These are phyloP conservation scores for Chelonus insularis DNA, from an alignment of 1,140 invertebrate species.

Conservation along the genomic window DNA sequence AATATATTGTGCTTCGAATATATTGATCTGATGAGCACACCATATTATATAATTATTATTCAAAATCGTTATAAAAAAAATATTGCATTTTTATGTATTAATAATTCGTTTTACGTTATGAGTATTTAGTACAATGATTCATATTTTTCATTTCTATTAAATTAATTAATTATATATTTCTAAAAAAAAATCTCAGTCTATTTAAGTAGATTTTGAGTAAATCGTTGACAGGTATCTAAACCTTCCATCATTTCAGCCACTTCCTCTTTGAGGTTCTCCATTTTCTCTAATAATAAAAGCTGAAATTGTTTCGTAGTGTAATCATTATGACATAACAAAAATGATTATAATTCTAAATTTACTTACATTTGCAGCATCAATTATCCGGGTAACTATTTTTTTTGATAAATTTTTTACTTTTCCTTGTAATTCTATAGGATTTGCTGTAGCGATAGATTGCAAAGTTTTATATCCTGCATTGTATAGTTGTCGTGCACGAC, in stretches of 20 bases:
- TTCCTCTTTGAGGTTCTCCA: slow-evolving; percentile 79
- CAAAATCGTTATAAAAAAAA: background rate
- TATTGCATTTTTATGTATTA: background rate
- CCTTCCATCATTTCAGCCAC: slow-evolving; percentile 72
- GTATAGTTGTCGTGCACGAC: slow-evolving; percentile 80
- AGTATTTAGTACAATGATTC: too few relatives aligned
- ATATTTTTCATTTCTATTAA: too few relatives aligned
- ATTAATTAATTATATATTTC: too few relatives aligned
- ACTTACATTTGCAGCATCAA: slow-evolving; percentile 80
- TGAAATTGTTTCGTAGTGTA: slow-evolving; percentile 55
- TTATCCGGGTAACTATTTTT: slow-evolving; percentile 74
- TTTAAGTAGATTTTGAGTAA: too few relatives aligned
- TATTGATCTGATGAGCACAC: slow-evolving; percentile 53
- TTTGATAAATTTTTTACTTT: slow-evolving; percentile 72
- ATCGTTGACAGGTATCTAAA: slow-evolving; percentile 50
- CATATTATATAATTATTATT: slow-evolving; percentile 14
- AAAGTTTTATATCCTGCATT: slow-evolving; percentile 80
- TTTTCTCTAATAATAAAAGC: slow-evolving; percentile 77
- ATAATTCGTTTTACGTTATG: too few relatives aligned
- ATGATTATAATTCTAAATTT: slow-evolving; percentile 4
- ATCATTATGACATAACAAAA: slow-evolving; percentile 25
- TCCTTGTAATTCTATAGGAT: slow-evolving; percentile 65
- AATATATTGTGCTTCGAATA: slow-evolving; percentile 43
- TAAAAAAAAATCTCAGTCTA: too few relatives aligned
- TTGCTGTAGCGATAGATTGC: slow-evolving; percentile 73